Evolutionary conservation across 1,140 invertebrate species (phyloP), one percentile per base, ranked within the genome.

Genomic region (Amphibalanus amphitrite): DNA sequence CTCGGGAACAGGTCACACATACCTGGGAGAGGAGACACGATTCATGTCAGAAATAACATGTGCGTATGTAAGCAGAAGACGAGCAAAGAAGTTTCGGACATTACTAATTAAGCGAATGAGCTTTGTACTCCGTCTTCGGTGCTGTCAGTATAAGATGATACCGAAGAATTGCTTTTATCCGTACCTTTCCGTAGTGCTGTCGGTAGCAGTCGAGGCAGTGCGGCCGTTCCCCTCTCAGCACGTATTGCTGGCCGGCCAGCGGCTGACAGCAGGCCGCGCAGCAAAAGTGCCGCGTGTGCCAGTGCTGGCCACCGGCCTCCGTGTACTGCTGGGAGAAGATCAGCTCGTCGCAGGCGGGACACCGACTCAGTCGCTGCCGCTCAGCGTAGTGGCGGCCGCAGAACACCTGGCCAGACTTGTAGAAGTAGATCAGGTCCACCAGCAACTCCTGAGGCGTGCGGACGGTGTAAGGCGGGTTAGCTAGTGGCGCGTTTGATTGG

Each of bases 341-440:
- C 70, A 93, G 81, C 83, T 97, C 93, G 79, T 97, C 93, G 78
- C 93, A 97, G 33, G 92, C 92, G 69, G 88, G 87, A 80, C 93
- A 97, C 75, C 93, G 84, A 0, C 92, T 92, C 74, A 92, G 90
- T 76, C 93, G 89, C 71, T 92, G 79, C 28, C 89, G 85, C 76
- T 90, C 88, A 0, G 92, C 91, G 78, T 93, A 87, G 81, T 96
- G 92, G 74, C 93, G 85, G 25, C 89, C 92, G 77, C 93, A 97
- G 78, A 92, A 95, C 64, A 96, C 85, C 76, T 92, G 87, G 0
- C 86, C 88, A 74, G 91, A 88, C 74, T 92, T 86, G 78, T 88
- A 93, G 82, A 95, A 95, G 78, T 97, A 95, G 23, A 95, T 88
- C 65, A 95, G 83, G 82, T 96, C 93, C 0, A 90, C 92, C 28